A percentile compares a stretch with the other conserved stretches of the same genome.
Conservation (phyloP, 1,140 invertebrate species). For the Drosophila sproati region DNA sequence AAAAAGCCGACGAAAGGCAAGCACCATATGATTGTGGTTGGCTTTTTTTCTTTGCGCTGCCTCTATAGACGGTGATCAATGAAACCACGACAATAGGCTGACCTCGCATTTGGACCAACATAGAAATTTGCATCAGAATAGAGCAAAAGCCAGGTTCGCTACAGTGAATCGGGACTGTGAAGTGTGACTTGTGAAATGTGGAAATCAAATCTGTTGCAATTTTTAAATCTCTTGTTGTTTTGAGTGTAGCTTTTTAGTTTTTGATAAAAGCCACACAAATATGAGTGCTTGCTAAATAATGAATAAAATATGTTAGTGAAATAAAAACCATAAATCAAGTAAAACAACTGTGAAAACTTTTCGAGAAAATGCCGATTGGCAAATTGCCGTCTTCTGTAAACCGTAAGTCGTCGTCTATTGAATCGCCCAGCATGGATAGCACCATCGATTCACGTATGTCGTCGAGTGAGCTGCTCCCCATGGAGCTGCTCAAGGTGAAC, state of each 20-base stretch:
- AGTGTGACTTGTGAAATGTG: slow-evolving; percentile 42
- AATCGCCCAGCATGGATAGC: slow-evolving; percentile 55
- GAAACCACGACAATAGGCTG: slow-evolving; percentile 28
- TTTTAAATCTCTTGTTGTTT: neutral
- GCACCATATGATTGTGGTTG: slow-evolving; percentile 13
- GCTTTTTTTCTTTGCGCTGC: slow-evolving; percentile 11
- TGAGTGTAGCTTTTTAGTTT: neutral
- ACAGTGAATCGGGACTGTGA: slow-evolving; percentile 15
- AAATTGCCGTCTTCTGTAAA: slow-evolving; percentile 37
- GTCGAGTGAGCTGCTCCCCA: slow-evolving; percentile 68
- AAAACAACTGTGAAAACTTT: slow-evolving; percentile 28
- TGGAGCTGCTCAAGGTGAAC: slow-evolving; percentile 78
- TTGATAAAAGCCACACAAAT: neutral
- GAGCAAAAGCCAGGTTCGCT: neutral
- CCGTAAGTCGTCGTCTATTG: slow-evolving; percentile 33
- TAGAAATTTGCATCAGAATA: slow-evolving; percentile 53
- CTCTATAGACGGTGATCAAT: slow-evolving; percentile 32
- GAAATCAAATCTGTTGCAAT: slow-evolving; percentile 45
- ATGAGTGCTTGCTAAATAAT: slow-evolving; percentile 7
- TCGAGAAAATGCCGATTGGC: slow-evolving; percentile 62
- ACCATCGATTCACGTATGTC: slow-evolving; percentile 69
- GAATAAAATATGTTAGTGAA: neutral
- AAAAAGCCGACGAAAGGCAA: slow-evolving; percentile 12
- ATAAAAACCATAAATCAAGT: neutral
- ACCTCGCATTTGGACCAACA: slow-evolving; percentile 44